phyloP scores from a whole-genome alignment of 2,888 invertebrate genomes.

The Endotricha flammealis region DNA sequence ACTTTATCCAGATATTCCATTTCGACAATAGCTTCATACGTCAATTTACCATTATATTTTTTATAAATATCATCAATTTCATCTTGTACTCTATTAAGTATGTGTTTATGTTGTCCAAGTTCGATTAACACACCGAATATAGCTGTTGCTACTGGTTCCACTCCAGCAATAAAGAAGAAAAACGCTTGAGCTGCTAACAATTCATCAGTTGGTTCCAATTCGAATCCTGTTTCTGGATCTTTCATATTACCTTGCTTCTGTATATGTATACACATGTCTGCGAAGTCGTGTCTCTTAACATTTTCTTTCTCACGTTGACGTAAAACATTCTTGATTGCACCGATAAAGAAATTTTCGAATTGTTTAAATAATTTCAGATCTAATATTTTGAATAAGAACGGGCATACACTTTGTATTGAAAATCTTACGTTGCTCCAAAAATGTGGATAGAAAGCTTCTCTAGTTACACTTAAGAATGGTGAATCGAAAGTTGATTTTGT shows the following conservation, averaged over 20 bases:
- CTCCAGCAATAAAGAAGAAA: slow-evolving; percentile 57
- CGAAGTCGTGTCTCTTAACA: slow-evolving; percentile 46
- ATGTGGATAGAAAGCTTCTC: slow-evolving; percentile 1
- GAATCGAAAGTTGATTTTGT: slow-evolving; percentile 46
- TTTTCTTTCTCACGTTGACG: slow-evolving; percentile 35
- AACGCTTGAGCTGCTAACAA: slow-evolving; percentile 51
- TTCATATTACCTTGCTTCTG: slow-evolving; percentile 41
- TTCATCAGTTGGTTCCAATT: slow-evolving; percentile 48
- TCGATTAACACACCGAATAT: slow-evolving; percentile 42
- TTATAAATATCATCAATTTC: slow-evolving; percentile 45
- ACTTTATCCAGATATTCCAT: slow-evolving; percentile 51
- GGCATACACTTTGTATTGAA: slow-evolving; percentile 1
- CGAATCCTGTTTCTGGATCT: slow-evolving; percentile 37
- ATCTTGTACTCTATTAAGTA: slow-evolving; percentile 39
- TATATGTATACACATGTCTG: slow-evolving; percentile 43
- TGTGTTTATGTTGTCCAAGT: slow-evolving; percentile 44
- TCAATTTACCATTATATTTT: slow-evolving; percentile 31
- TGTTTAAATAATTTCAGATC: slow-evolving; percentile 37
- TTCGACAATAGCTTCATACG: slow-evolving; percentile 35
- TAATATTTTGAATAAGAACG: slow-evolving; percentile 20
- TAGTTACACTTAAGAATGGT: slow-evolving; percentile 31
- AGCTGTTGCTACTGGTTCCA: slow-evolving; percentile 49
- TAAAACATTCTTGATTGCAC: slow-evolving; percentile 43
- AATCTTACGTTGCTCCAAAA: slow-evolving; percentile 8
- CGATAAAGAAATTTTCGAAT: slow-evolving; percentile 45